Base-by-base conservation (phyloP, 2,888 invertebrate genomes). In the Branchipolynoe longqiensis region DNA sequence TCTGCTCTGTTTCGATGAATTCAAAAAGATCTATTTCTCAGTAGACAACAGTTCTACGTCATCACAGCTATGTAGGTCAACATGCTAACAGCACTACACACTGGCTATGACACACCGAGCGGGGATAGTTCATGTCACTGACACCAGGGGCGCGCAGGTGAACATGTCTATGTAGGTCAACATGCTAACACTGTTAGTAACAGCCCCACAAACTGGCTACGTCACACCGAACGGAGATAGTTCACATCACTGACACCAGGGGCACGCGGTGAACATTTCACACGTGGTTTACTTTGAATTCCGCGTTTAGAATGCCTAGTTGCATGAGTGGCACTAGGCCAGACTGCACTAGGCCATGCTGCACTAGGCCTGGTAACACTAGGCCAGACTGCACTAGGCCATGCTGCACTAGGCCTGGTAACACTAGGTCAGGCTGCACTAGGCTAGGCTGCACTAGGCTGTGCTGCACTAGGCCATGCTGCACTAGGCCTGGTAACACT, bases 11-110 rank as follows among this genome's bases (percentile, higher is more conserved):
- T 54, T 78, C 78, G 48, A 78, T 25, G 28, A 78, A 78, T 78
- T 78, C 78, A 33, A 78, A 78, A 78, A 78, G 78, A 78, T 78
- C 78, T 78, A 78, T 78, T 78, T 78, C 78, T 78, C 78, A 78
- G 31, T 48, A 78, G 78, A 48, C 78, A 78, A 48, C 78, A 78
- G 78, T 28, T 78, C 78, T 78, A 78, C 8, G 3, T 69, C 69
- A 69, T 38, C 22, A 69, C 69, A 69, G 22, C 62, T 25, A 14
- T 28, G 62, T 62, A n/a, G 48, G 8, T 48, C 48, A 48, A 8
- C 36, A 38, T n/a, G 69, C 33, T 38, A 69, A 22, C 48, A 48
- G 8, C 8, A 48, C 48, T 48, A 48, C 8, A 8, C 18, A 48
- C 8, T 48, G 48, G 69, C 38, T 2, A 69, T 38, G 18, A 69